phyloP scores from a whole-genome alignment of 2,888 invertebrate genomes.

The Diaperis boleti region DNA sequence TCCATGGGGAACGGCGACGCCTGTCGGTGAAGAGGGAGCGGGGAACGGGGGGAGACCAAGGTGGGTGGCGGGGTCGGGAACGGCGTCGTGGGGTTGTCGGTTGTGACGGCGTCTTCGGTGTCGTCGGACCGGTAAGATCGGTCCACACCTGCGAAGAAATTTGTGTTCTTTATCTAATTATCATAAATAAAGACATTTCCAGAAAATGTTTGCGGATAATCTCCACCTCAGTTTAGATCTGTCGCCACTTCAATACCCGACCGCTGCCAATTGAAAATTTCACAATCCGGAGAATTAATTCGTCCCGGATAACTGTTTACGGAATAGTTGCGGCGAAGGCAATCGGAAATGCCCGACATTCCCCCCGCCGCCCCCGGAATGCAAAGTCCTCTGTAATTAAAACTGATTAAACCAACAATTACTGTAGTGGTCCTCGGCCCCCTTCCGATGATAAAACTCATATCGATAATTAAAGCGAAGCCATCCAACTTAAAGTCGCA shows the following conservation, averaged over 20 bases:
- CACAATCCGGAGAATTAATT: constrained; percentile 28
- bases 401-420: constrained; percentile 45
- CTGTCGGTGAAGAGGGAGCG: constrained; percentile 74
- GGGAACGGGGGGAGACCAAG: constrained; percentile 68
- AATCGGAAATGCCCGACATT: constrained; percentile 33
- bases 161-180: not conserved
- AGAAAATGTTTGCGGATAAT: no score
- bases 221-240: no score
- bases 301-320: constrained; percentile 32
- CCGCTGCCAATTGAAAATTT: constrained; percentile 19
- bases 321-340: constrained; percentile 34
- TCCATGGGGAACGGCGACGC: constrained; percentile 79
- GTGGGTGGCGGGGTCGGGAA: constrained; percentile 70
- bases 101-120: constrained; percentile 72
- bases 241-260: not conserved
- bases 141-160: constrained; percentile 72
- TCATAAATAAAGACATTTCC: not conserved
- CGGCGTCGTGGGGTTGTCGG: constrained; percentile 70
- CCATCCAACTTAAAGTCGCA: constrained; percentile 44
- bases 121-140: constrained; percentile 82
- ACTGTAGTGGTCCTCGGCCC: constrained; percentile 35
- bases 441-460: constrained; percentile 39
- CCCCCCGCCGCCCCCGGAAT: constrained; percentile 22
- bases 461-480: constrained; percentile 46
- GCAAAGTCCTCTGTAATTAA: constrained; percentile 36